phyloP scores from a whole-genome alignment of 2,888 invertebrate species.

The Bedellia somnulentella region DNA sequence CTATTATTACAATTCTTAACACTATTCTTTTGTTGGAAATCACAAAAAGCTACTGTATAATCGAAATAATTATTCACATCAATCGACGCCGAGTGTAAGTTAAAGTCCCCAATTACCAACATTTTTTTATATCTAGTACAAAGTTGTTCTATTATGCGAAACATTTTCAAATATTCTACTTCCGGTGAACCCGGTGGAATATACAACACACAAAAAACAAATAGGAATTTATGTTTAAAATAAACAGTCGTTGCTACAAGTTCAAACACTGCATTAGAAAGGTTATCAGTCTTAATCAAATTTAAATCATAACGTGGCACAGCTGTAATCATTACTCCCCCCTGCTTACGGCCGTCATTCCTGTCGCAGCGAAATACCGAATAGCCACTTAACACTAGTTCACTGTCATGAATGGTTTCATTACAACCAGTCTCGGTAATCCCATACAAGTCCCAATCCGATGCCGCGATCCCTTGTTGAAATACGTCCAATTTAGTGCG shows the following conservation, averaged over 20 bases:
- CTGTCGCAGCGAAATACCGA: conserved; percentile 8
- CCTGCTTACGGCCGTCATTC: conserved; percentile 4
- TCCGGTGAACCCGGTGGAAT: neutral
- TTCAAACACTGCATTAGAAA: neutral
- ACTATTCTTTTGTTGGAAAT: too few species aligned
- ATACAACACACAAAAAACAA: conserved; percentile 1
- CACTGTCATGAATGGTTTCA: conserved; percentile 4
- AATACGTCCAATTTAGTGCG: conserved; percentile 5
- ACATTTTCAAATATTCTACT: neutral
- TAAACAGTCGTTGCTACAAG: neutral
- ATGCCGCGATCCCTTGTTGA: neutral
- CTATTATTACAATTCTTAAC: too few species aligned
- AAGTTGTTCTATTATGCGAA: neutral
- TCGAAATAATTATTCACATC: too few species aligned
- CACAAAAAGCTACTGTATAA: too few species aligned
- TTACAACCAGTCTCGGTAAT: conserved; percentile 6
- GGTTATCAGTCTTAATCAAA: neutral
- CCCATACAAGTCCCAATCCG: conserved; percentile 4
- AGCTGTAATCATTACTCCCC: too few species aligned
- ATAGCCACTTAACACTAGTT: conserved; percentile 4
- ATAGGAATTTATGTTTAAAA: too few species aligned
- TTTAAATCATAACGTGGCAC: neutral
- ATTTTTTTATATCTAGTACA: neutral
- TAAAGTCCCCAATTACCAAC: conserved; percentile 1
- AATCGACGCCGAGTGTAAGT: too few species aligned